phyloP scores from a whole-genome alignment of 2,113 vertebrate genomes.

The Gallinago jamesoni region DNA sequence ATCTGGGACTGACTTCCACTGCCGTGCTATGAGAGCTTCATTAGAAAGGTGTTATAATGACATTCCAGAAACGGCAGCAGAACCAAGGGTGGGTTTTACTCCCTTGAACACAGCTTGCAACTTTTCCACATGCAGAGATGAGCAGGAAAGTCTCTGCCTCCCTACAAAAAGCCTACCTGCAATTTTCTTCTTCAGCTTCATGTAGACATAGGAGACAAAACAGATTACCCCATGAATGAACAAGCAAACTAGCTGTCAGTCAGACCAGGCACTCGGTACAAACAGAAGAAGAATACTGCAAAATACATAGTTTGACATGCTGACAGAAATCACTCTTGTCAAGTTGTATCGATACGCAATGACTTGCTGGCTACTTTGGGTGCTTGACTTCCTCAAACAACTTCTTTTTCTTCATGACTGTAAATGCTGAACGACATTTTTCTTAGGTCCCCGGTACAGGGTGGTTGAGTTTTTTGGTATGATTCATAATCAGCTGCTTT shows the following conservation, averaged over 20 bases:
- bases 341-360: background rate
- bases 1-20: background rate
- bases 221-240: conserved; percentile 43
- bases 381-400: background rate
- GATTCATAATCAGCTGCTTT: conserved; percentile 60
- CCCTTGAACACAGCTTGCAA: background rate
- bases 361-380: background rate
- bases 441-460: background rate
- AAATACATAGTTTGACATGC: conserved; percentile 20
- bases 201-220: conserved; percentile 21
- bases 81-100: background rate
- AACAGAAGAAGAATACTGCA: conserved; percentile 43
- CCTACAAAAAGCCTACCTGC: background rate
- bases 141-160: background rate
- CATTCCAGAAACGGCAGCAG: background rate
- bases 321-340: conserved; percentile 29
- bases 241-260: conserved; percentile 36
- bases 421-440: background rate
- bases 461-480: background rate
- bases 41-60: background rate
- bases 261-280: conserved; percentile 15
- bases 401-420: background rate
- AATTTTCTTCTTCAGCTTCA: conserved; percentile 42
- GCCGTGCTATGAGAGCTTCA: background rate
- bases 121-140: background rate